A percentile compares a stretch with the other conserved stretches of the same genome.
These are phyloP conservation scores for Cassiopea andromeda DNA, from an alignment of 30 jellyfish, hydroid and myxozoan species.

Conservation along the genomic window DNA sequence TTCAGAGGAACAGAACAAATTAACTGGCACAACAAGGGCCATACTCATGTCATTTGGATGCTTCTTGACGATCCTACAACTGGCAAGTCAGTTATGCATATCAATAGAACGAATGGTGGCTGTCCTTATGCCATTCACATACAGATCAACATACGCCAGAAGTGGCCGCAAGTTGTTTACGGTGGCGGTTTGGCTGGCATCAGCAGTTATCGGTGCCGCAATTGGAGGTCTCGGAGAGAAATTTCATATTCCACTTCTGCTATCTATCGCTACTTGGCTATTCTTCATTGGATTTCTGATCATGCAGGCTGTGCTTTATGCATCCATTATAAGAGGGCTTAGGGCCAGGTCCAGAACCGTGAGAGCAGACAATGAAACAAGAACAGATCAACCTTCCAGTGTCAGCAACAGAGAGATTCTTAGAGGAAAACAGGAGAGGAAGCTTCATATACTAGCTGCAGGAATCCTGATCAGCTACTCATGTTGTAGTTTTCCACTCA, in stretches of 20 bases:
- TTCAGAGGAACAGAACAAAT: neutral
- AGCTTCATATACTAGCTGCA: slow-evolving; percentile 11
- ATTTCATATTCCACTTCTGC: neutral
- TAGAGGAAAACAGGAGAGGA: slow-evolving; percentile 17
- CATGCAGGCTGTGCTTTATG: slow-evolving; percentile 4
- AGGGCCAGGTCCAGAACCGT: neutral
- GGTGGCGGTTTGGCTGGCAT: slow-evolving; percentile 20
- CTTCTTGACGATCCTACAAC: slow-evolving; percentile 20
- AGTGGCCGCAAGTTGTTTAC: neutral
- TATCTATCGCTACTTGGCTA: slow-evolving; percentile 12
- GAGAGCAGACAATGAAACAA: too few species aligned
- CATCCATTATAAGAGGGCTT: neutral
- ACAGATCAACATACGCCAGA: slow-evolving; percentile 9
- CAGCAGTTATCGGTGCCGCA: slow-evolving; percentile 7
- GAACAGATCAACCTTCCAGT: neutral
- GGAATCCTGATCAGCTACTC: slow-evolving; percentile 27
- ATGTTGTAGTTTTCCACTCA: slow-evolving; percentile 14
- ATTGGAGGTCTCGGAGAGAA: slow-evolving; percentile 8
- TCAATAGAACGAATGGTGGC: slow-evolving; percentile 24
- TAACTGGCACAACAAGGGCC: slow-evolving; percentile 5
- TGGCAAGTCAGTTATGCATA: slow-evolving; percentile 26
- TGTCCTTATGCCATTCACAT: slow-evolving; percentile 8
- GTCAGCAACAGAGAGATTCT: neutral
- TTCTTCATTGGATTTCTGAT: neutral
- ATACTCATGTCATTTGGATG: slow-evolving; percentile 15